phyloP scores from a whole-genome alignment of 2,888 invertebrate genomes.

The Muscina levida region DNA sequence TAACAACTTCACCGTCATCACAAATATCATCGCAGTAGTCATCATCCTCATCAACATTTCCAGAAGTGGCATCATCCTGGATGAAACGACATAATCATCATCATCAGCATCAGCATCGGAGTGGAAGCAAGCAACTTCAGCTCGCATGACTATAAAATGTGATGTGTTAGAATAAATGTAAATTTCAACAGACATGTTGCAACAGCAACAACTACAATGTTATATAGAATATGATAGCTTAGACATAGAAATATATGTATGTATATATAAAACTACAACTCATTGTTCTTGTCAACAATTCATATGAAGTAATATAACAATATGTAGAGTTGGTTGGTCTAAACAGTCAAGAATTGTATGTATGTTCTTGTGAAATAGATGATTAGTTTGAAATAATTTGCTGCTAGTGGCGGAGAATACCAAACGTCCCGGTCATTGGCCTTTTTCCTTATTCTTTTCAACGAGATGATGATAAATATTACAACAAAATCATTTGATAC shows the following conservation, averaged over 20 bases:
- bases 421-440: too few species aligned
- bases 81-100: too few species aligned
- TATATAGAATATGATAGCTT: neutral
- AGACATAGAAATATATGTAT: neutral
- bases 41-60: neutral
- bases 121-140: neutral
- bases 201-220: slow-evolving; percentile 9
- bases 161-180: slow-evolving; percentile 38
- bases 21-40: slow-evolving; percentile 2
- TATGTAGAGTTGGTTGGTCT: neutral
- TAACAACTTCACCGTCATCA: slow-evolving; percentile 30
- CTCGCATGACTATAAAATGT: neutral
- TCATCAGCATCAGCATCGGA: neutral
- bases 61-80: neutral
- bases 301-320: neutral
- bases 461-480: too few species aligned
- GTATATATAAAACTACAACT: slow-evolving; percentile 6
- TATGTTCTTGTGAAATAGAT: too few species aligned
- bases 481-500: too few species aligned
- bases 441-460: too few species aligned
- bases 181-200: slow-evolving; percentile 25
- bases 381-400: too few species aligned
- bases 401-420: too few species aligned
- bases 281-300: slow-evolving; percentile 11
- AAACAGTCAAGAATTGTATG: too few species aligned